Evolutionary conservation across 1,140 invertebrate species (phyloP).

Genomic region (Halyomorpha halys): DNA sequence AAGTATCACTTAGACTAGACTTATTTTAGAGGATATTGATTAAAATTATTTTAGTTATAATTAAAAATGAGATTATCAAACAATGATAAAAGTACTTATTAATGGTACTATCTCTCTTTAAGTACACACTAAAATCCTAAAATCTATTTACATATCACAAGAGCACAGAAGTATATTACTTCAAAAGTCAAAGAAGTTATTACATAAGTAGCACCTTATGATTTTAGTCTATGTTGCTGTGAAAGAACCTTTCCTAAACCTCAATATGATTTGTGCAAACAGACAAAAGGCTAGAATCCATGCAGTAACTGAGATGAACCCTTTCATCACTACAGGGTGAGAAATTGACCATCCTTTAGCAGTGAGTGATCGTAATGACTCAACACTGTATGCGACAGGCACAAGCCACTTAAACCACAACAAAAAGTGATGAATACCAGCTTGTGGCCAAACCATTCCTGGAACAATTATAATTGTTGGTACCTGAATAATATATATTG

Average conservation of each 20-base stretch:
- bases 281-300: conserved; percentile 20
- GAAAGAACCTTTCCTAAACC: conserved; percentile 18
- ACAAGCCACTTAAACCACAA: conserved; percentile 24
- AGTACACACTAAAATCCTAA: no score
- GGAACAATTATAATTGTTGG: neutral
- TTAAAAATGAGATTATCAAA: no score
- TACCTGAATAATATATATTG: neutral
- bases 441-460: conserved; percentile 31
- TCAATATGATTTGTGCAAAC: conserved; percentile 22
- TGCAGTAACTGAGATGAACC: conserved; percentile 20
- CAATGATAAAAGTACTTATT: no score
- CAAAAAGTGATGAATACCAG: conserved; percentile 27
- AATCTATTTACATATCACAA: no score
- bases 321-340: conserved; percentile 18
- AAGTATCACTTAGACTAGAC: no score
- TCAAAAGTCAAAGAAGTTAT: no score
- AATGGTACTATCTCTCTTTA: no score
- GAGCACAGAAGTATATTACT: no score
- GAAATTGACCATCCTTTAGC: conserved; percentile 26
- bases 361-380: conserved; percentile 28
- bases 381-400: conserved; percentile 27
- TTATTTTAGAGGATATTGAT: no score
- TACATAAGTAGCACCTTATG: no score
- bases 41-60: no score
- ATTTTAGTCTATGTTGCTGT: no score